Base-by-base conservation (phyloP, 1,140 invertebrate species). In the Leucophenga varia region DNA sequence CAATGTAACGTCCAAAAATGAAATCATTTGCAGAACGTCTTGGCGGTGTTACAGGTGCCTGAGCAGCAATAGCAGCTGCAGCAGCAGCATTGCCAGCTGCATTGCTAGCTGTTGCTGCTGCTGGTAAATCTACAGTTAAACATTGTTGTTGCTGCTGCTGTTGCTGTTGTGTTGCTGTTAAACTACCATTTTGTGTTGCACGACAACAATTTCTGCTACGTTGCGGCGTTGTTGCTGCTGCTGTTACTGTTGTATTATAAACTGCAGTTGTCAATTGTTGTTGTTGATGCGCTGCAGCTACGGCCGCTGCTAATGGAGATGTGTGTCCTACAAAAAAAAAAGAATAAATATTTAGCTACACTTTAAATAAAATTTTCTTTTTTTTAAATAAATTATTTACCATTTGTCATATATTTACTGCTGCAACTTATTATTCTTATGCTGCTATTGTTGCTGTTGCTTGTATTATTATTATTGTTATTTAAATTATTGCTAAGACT, bases 1-100 rank as follows among this genome's bases (percentile, higher is more conserved):
- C 95, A 58, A 98, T 91, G 42, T 93, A 82, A 79, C 94, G 95
- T 21, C 93, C 92, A 80, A 97, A 98, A 55, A 93, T 89, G 75
- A 91, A 97, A 76, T 97, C 94, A 58, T 86, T 85, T n/a, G 89
- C 80, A 7, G 82, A 84, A 56, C 85, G 82, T 65, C 90, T 91
- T 30, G 80, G 80, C 53, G 61, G 77, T 56, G 58, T 80, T 76
- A 61, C 74, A 70, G 58, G 75, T 49, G 21, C 19, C 36, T 31
- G 9, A 16, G 25, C 7, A 19, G 42, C 12, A 22, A 35, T 38
- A 51, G 54, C 31, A 43, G 51, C 43, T 47, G 44, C 18, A 9
- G 53, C 18, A n/a, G 69, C 63, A 9, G 74, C 61, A 6, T 73
- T 51, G 2, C 71, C 54, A 5, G 69, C 64, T 6, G 76, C 40